Conservation (phyloP, 2,113 vertebrate species). For the Eclectus roratus region DNA sequence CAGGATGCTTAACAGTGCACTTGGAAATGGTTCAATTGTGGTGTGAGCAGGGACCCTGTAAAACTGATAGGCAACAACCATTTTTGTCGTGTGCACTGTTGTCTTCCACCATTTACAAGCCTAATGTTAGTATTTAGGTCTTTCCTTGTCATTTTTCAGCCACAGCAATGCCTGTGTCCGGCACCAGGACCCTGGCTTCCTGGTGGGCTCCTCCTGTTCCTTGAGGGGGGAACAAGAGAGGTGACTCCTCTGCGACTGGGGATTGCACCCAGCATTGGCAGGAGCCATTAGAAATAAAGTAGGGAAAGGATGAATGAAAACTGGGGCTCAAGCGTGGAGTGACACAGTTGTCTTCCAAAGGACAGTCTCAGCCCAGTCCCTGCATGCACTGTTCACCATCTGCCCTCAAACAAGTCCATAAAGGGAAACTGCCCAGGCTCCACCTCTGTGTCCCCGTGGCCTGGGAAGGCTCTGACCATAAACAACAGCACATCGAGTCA, state of each 20-base stretch:
- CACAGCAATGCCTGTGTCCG: not conserved
- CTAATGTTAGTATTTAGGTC: not conserved
- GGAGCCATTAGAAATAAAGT: not conserved
- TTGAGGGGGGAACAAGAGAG: not conserved
- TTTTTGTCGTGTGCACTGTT: not conserved
- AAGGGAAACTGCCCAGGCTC: slow-evolving; percentile 42
- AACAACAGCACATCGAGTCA: not conserved
- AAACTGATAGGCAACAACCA: not conserved
- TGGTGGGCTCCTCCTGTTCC: not conserved
- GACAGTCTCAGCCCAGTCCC: not conserved
- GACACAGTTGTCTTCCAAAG: not conserved
- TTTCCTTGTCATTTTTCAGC: not conserved
- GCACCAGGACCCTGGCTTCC: not conserved
- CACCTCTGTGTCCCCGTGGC: not conserved
- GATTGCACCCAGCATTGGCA: not conserved
- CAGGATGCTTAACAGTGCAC: not conserved
- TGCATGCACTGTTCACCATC: not conserved
- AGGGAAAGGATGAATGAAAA: not conserved
- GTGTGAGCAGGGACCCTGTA: not conserved
- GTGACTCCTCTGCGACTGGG: not conserved
- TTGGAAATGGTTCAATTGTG: not conserved
- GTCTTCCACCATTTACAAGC: not conserved
- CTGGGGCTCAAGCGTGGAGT: not conserved
- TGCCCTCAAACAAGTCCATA: slow-evolving; percentile 36
- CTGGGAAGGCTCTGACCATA: slow-evolving; percentile 45